These are phyloP conservation scores for Bothrops alternatus DNA, from an alignment of 2,797 vertebrate genomes.

Conservation along the genomic window DNA sequence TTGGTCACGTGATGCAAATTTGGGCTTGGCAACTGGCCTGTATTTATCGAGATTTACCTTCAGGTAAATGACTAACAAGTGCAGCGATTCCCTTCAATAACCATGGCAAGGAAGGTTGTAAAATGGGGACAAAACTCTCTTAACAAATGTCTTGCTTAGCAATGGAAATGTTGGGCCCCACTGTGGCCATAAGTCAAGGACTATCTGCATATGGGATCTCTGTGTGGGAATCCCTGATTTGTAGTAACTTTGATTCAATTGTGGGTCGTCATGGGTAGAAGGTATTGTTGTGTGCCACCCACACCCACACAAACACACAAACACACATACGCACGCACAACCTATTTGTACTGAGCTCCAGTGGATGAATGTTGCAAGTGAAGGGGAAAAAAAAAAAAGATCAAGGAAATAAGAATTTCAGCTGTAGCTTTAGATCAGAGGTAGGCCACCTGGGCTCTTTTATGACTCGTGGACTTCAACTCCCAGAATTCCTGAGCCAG, in stretches of 20 bases:
- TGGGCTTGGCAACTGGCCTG: too few relatives aligned
- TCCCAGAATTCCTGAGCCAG: too few relatives aligned
- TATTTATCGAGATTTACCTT: too few relatives aligned
- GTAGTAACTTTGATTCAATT: too few relatives aligned
- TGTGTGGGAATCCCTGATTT: too few relatives aligned
- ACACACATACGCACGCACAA: too few relatives aligned
- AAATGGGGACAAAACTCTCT: background rate
- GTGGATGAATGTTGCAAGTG: background rate
- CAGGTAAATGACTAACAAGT: background rate
- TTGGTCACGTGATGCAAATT: too few relatives aligned
- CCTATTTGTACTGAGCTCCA: background rate
- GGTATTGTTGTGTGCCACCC: too few relatives aligned
- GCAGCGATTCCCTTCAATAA: background rate
- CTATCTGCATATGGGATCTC: background rate
- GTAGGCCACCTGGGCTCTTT: too few relatives aligned
- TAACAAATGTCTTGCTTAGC: background rate
- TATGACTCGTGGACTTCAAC: too few relatives aligned
- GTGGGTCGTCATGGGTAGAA: too few relatives aligned
- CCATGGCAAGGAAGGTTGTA: background rate
- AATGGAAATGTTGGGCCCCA: background rate
- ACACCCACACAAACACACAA: too few relatives aligned
- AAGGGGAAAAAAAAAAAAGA: background rate
- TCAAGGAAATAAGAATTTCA: background rate
- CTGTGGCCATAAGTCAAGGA: background rate
- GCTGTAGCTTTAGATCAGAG: background rate